Conservation (phyloP, 2,113 vertebrate genomes). For the Chaenogobius annularis region DNA sequence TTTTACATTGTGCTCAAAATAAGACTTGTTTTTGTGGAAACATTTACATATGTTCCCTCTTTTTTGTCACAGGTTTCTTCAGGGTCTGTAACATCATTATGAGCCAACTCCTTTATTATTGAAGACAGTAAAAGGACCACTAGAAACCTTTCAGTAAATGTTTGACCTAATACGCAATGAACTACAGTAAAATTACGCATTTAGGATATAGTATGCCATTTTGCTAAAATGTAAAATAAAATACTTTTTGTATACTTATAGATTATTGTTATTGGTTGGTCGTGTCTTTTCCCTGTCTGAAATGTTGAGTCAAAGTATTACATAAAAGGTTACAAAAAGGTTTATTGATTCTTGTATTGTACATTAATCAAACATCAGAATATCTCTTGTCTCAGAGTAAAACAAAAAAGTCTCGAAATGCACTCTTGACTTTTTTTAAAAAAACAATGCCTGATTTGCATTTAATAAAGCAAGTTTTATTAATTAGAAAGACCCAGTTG, state of each 20-base stretch:
- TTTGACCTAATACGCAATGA: conserved; percentile 38
- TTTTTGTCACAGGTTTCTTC: conserved; percentile 76
- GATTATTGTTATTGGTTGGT: conserved; percentile 49
- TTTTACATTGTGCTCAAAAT: neutral
- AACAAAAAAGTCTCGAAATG: neutral
- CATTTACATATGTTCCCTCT: neutral
- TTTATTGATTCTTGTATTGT: conserved; percentile 13
- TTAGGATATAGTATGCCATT: conserved; percentile 37
- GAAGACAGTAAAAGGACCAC: conserved; percentile 13
- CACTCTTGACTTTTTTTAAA: conserved; percentile 7
- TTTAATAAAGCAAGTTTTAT: conserved; percentile 2
- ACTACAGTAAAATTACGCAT: neutral
- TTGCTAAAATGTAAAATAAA: conserved; percentile 65
- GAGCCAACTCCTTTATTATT: conserved; percentile 30
- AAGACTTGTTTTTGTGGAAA: conserved; percentile 2
- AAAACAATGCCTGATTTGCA: conserved; percentile 4
- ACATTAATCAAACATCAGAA: conserved; percentile 18
- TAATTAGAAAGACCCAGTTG: neutral
- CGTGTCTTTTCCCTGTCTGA: conserved; percentile 17
- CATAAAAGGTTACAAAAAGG: conserved; percentile 20
- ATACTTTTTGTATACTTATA: conserved; percentile 69
- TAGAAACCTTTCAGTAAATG: conserved; percentile 38
- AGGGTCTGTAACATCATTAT: conserved; percentile 64
- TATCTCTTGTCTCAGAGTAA: neutral
- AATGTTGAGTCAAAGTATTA: conserved; percentile 10